Percentiles rank a stretch among this genome's conserved stretches.
These are phyloP conservation scores for Rhabditophanes sp. DNA, from an alignment of 2,888 invertebrate genomes.

Conservation along the genomic window DNA sequence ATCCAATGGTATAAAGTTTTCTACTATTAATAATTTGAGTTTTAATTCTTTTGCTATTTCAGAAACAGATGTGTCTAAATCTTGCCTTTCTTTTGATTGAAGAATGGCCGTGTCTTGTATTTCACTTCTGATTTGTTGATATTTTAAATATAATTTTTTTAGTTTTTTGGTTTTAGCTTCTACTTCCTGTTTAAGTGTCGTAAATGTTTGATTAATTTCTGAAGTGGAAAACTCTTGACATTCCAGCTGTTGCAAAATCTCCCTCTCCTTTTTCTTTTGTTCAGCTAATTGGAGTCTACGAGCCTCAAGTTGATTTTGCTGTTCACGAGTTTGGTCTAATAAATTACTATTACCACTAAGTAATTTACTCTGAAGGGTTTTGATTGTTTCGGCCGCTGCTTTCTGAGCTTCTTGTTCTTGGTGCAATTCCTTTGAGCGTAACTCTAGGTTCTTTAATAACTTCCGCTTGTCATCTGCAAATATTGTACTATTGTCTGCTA, in stretches of 20 bases:
- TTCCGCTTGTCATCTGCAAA: slow-evolving; percentile 50
- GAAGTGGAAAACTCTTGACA: slow-evolving; percentile 78
- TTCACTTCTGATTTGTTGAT: slow-evolving; percentile 59
- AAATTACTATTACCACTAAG: slow-evolving; percentile 66
- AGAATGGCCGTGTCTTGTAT: slow-evolving; percentile 67
- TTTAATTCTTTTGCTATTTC: slow-evolving; percentile 75
- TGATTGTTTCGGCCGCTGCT: slow-evolving; percentile 25
- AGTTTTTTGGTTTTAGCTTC: slow-evolving; percentile 85
- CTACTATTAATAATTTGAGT: slow-evolving; percentile 61
- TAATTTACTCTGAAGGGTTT: slow-evolving; percentile 74
- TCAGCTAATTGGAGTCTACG: slow-evolving; percentile 72
- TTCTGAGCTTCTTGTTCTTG: slow-evolving; percentile 42
- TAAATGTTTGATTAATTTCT: slow-evolving; percentile 74
- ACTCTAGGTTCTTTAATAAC: slow-evolving; percentile 52
- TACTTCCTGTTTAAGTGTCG: slow-evolving; percentile 82
- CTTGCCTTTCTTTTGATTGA: slow-evolving; percentile 75
- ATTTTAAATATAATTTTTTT: slow-evolving; percentile 69
- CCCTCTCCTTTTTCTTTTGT: slow-evolving; percentile 61
- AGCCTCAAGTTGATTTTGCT: slow-evolving; percentile 72
- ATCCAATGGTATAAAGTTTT: slow-evolving; percentile 65
- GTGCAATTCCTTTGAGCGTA: slow-evolving; percentile 55
- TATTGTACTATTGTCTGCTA: slow-evolving; percentile 44
- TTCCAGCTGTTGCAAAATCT: slow-evolving; percentile 83
- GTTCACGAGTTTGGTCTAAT: slow-evolving; percentile 81
- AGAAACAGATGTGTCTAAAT: slow-evolving; percentile 74